Evolutionary conservation across 2,113 vertebrate species (phyloP), one percentile per base, ranked within the genome.

Genomic region (Rattus norvegicus): DNA sequence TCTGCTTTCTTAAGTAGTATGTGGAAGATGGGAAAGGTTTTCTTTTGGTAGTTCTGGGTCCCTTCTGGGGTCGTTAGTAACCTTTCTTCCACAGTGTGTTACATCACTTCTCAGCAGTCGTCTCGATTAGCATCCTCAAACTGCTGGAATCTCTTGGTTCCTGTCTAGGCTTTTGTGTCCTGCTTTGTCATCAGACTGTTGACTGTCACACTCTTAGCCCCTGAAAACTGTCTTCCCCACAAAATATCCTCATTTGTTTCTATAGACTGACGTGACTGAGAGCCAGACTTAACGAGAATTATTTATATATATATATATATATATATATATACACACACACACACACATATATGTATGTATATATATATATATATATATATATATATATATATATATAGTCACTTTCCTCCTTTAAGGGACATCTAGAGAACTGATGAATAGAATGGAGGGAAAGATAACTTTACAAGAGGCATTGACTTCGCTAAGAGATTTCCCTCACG

Each of bases 161-260:
- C 70, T 76, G 19, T 93, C 33, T 39, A 56, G 69, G 16, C 56
- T 77, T 88, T 93, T 83, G 89, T 93, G 61, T 87, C 36, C n/a
- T 77, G 26, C 19, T 90, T 90, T 84, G 67, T 88, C 14, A n/a
- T 93, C 79, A 54, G 52, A 75, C 33, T 65, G 6, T 91, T 93
- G 52, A 47, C 61, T 90, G 47, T 52, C 67, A 69, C 77, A 49
- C 59, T 65, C n/a, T 97, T 59, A 73, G 33, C 33, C 56, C 9
- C n/a, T 9, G 16, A 39, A 73, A 20, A 33, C 4, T 52, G 26
- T 22, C 39, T 17, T 33, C 12, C 28, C 33, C 65, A 69, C 65
- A 33, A 33, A 69, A 69, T 13, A 30, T 69, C 65, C 26, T 81
- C n/a, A 33, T 73, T 93, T 93, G 43, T 93, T 95, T 97, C 61